Conservation (phyloP, 2,113 vertebrate genomes). For the Vireo altiloquus region DNA sequence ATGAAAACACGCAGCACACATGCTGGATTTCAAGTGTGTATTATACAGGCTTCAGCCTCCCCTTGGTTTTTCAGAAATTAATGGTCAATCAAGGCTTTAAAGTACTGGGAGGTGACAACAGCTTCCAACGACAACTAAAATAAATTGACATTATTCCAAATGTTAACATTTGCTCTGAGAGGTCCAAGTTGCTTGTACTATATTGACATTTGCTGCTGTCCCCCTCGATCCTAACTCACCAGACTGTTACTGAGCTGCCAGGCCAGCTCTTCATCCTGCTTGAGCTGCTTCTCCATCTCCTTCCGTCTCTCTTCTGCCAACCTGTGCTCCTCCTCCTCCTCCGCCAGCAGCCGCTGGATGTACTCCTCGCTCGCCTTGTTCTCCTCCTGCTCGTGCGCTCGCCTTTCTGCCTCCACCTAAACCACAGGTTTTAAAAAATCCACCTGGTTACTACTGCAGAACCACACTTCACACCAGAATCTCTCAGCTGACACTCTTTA, state of each 20-base stretch:
- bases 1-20: not conserved
- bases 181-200: not conserved
- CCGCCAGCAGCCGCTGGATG: slow-evolving; percentile 82
- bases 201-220: not conserved
- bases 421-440: not conserved
- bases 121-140: not conserved
- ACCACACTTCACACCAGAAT: not conserved
- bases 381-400: slow-evolving; percentile 82
- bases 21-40: not conserved
- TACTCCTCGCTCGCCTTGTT: slow-evolving; percentile 85
- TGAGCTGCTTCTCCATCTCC: slow-evolving; percentile 75
- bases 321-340: slow-evolving; percentile 79
- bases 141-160: not conserved
- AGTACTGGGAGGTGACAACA: not conserved
- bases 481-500: not conserved
- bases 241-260: slow-evolving; percentile 78
- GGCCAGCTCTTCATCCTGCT: slow-evolving; percentile 85
- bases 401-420: slow-evolving; percentile 85
- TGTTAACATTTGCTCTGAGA: not conserved
- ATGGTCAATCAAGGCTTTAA: not conserved
- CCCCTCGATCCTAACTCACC: slow-evolving; percentile 65
- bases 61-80: not conserved
- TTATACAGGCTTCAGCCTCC: not conserved
- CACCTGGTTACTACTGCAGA: not conserved
- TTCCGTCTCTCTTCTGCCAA: slow-evolving; percentile 69